Conservation (phyloP, 2,113 vertebrate genomes). For the Cryptomyrus ogoouensis region DNA sequence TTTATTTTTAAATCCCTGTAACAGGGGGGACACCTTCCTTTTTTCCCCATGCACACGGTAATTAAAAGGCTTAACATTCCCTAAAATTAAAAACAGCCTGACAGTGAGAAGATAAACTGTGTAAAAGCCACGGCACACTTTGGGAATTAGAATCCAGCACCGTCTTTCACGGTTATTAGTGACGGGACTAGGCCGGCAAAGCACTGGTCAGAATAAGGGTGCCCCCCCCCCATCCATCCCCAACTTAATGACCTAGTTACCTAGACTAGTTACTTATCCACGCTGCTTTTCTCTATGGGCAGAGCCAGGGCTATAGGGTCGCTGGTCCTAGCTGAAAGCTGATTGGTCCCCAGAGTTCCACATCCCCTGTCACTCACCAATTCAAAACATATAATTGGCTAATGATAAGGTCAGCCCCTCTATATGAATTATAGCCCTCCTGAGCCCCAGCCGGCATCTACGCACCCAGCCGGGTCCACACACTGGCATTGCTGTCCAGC, state of each 20-base stretch:
- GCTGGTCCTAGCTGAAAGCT: neutral
- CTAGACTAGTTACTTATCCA: neutral
- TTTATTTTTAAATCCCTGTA: neutral
- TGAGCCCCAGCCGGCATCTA: neutral
- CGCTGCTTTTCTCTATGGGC: neutral
- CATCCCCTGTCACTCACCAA: neutral
- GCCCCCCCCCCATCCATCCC: neutral
- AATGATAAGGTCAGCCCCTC: neutral
- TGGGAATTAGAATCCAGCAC: neutral
- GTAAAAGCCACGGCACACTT: neutral
- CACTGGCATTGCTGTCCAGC: conserved; percentile 53
- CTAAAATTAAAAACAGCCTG: neutral
- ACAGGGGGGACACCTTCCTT: neutral
- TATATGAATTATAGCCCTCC: neutral
- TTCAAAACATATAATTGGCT: neutral
- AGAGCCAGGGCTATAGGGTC: neutral
- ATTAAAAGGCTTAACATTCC: neutral
- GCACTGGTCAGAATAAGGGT: neutral
- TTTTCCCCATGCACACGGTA: neutral
- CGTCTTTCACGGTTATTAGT: neutral
- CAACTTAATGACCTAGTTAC: neutral
- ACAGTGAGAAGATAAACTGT: neutral
- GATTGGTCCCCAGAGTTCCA: neutral
- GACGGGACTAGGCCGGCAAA: neutral
- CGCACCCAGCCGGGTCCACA: conserved; percentile 65